Percentiles rank a stretch among this genome's conserved stretches.
phyloP scores from a whole-genome alignment of 2,888 invertebrate species.

The Ennomos erosarius region DNA sequence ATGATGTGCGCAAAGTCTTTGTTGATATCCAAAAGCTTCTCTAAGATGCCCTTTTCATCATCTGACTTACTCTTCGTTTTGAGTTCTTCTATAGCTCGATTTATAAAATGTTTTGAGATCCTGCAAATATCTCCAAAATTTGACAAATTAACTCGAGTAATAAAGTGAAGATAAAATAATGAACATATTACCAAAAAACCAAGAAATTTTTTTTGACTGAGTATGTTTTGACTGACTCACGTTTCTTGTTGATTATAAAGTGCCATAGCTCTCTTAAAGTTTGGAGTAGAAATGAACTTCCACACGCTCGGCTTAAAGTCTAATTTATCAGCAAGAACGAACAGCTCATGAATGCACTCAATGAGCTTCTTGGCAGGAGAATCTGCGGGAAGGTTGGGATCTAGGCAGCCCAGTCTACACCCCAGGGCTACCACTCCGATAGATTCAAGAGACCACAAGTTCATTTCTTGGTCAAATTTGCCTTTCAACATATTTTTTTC shows the following conservation, averaged over 20 bases:
- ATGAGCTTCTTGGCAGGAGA: slow-evolving; percentile 66
- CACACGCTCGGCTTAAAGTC: slow-evolving; percentile 67
- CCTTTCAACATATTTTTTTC: slow-evolving; percentile 80
- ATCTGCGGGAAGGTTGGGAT: slow-evolving; percentile 56
- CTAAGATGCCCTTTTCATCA: slow-evolving; percentile 83
- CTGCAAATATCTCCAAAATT: slow-evolving; percentile 38
- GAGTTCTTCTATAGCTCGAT: slow-evolving; percentile 53
- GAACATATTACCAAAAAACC: too few relatives aligned
- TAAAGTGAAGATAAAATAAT: too few relatives aligned
- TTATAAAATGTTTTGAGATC: slow-evolving; percentile 50
- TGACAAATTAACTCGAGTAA: too few relatives aligned
- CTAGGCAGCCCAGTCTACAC: slow-evolving; percentile 64
- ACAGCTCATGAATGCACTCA: slow-evolving; percentile 60
- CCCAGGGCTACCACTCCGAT: slow-evolving; percentile 70
- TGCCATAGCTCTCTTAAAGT: slow-evolving; percentile 63
- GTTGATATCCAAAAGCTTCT: slow-evolving; percentile 85
- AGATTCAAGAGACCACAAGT: slow-evolving; percentile 87
- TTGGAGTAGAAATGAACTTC: slow-evolving; percentile 58
- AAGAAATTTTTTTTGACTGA: too few relatives aligned
- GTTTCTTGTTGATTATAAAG: slow-evolving; percentile 61
- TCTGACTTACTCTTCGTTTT: slow-evolving; percentile 45
- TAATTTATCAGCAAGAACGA: slow-evolving; percentile 49
- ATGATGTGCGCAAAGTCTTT: slow-evolving; percentile 86
- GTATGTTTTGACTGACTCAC: slow-evolving; percentile 45
- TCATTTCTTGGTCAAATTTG: slow-evolving; percentile 82